Conservation (phyloP, 1,140 invertebrate genomes). For the Thaumatotibia leucotreta region DNA sequence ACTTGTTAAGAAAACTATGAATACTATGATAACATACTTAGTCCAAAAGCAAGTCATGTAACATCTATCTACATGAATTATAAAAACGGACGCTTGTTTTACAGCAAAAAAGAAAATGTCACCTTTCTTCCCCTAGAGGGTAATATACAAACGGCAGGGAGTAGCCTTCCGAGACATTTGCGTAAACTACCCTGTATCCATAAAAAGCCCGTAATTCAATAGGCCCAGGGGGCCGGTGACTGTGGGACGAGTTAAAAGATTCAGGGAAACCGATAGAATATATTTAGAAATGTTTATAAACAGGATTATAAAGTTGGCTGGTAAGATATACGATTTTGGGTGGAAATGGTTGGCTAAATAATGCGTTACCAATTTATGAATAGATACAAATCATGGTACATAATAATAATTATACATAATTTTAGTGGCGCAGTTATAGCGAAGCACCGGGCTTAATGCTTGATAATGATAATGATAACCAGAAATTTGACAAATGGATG, state of each 20-base stretch:
- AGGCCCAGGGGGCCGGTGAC: slow-evolving; percentile 5
- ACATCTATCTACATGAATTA: slow-evolving; percentile 33
- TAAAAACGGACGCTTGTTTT: slow-evolving; percentile 28
- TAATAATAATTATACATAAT: too few relatives aligned
- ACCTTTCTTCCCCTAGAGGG: slow-evolving; percentile 30
- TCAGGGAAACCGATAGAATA: background rate
- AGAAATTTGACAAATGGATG: too few relatives aligned
- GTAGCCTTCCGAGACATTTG: slow-evolving; percentile 31
- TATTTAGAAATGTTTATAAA: background rate
- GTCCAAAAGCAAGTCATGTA: background rate
- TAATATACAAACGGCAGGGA: slow-evolving; percentile 22
- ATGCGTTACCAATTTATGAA: too few relatives aligned
- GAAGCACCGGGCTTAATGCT: too few relatives aligned
- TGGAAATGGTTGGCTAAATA: too few relatives aligned
- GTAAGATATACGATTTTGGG: too few relatives aligned
- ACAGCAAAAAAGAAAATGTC: slow-evolving; percentile 34
- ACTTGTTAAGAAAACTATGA: too few relatives aligned
- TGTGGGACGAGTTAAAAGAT: slow-evolving; percentile 18
- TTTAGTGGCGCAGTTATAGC: too few relatives aligned
- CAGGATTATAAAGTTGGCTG: background rate
- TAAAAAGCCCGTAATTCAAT: slow-evolving; percentile 24
- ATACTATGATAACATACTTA: too few relatives aligned
- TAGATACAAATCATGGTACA: too few relatives aligned
- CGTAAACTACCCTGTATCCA: slow-evolving; percentile 33
- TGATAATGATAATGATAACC: too few relatives aligned